phyloP scores from a whole-genome alignment of 2,113 vertebrate species.

The Spheniscus mendiculus region DNA sequence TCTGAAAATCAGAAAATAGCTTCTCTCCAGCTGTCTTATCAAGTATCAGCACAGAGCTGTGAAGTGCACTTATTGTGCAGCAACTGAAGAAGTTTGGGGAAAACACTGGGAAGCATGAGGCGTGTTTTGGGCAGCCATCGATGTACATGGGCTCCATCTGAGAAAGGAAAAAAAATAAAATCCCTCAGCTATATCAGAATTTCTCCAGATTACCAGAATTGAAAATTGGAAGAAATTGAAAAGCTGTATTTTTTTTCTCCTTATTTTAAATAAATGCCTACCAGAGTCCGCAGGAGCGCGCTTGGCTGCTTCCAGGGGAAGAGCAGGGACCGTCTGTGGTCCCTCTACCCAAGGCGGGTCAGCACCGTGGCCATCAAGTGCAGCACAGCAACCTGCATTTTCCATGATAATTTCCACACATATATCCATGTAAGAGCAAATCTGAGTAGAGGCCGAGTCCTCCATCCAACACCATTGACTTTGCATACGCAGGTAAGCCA shows the following conservation, averaged over 20 bases:
- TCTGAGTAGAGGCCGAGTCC: not conserved
- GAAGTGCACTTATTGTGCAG: not conserved
- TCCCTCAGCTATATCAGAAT: not conserved
- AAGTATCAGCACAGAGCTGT: not conserved
- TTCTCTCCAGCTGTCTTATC: slow-evolving; percentile 41
- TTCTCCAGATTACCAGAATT: not conserved
- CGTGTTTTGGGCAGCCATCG: not conserved
- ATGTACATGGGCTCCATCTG: not conserved
- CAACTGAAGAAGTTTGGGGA: not conserved
- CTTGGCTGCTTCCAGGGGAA: not conserved
- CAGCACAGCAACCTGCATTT: not conserved
- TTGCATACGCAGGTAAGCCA: not conserved
- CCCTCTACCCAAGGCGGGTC: not conserved
- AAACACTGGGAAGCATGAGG: not conserved
- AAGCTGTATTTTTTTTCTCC: not conserved
- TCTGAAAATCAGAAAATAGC: slow-evolving; percentile 58
- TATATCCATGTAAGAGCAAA: not conserved
- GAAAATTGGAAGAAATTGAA: not conserved
- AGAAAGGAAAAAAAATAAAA: not conserved
- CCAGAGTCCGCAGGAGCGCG: not conserved
- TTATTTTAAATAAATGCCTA: not conserved
- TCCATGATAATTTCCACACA: not conserved
- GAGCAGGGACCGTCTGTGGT: fast-evolving
- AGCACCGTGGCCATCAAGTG: fast-evolving
- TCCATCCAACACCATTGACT: not conserved